Percentiles rank a stretch among this genome's conserved stretches.
Evolutionary conservation across 2,113 vertebrate genomes (phyloP).

Genomic region (Tenebrosternarchus preto): DNA sequence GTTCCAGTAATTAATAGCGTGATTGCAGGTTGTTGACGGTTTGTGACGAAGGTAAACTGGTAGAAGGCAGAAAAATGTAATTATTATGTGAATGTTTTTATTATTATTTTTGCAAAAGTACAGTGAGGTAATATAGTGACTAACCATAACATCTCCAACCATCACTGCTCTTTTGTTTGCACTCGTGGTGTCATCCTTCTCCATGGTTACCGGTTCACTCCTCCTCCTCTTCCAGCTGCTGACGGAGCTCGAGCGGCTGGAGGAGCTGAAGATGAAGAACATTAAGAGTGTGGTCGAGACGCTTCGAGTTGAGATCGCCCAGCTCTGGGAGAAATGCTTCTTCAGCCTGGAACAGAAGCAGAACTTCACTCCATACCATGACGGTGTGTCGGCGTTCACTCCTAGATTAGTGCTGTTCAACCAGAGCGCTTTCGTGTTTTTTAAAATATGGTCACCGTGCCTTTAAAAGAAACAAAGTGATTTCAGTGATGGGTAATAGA

Average conservation of each 20-base stretch:
- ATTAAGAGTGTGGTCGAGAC: slow-evolving; percentile 77
- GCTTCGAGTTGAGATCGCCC: slow-evolving; percentile 77
- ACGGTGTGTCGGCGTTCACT: slow-evolving; percentile 70
- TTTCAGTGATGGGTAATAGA: too few species aligned
- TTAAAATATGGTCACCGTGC: too few species aligned
- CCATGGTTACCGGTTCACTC: background rate
- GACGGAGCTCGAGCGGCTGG: slow-evolving; percentile 78
- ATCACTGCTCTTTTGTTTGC: background rate
- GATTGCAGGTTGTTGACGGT: too few species aligned
- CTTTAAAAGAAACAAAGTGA: too few species aligned
- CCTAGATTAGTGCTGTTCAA: background rate
- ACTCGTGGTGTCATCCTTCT: background rate
- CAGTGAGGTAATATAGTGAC: too few species aligned
- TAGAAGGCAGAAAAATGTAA: too few species aligned
- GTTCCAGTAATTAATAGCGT: too few species aligned
- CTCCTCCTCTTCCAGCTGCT: slow-evolving; percentile 74
- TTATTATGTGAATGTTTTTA: too few species aligned
- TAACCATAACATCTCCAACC: too few species aligned
- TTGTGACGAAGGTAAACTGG: too few species aligned
- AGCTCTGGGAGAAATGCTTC: slow-evolving; percentile 88
- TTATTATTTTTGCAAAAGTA: too few species aligned
- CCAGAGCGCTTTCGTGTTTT: too few species aligned
- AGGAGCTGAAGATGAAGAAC: slow-evolving; percentile 85
- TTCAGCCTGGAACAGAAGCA: slow-evolving; percentile 82
- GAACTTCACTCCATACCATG: slow-evolving; percentile 74